Percentiles rank a stretch among this genome's conserved stretches.
Evolutionary conservation across 2,797 vertebrate genomes (phyloP).

Genomic region (Centroberyx gerrardi): DNA sequence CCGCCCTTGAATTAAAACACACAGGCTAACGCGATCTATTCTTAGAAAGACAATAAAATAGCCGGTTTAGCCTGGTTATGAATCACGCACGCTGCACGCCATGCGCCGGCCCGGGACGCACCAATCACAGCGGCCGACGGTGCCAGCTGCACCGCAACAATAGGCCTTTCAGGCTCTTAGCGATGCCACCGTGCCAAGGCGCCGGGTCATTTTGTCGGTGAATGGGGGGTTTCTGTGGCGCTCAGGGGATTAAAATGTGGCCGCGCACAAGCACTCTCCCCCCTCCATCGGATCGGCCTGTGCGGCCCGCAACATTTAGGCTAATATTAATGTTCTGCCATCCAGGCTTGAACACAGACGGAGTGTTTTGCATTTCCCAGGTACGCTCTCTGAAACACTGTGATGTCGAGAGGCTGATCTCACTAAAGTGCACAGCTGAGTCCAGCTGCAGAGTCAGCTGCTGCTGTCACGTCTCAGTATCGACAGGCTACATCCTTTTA

Average conservation of each 20-base stretch:
- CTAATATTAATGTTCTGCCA: background rate
- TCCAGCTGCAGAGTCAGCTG: slow-evolving; percentile 67
- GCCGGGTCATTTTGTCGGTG: slow-evolving; percentile 47
- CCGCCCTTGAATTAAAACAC: slow-evolving; percentile 55
- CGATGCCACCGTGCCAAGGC: slow-evolving; percentile 70
- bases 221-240: slow-evolving; percentile 42
- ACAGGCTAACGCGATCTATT: background rate
- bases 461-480: slow-evolving; percentile 27
- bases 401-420: slow-evolving; percentile 31
- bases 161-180: slow-evolving; percentile 73
- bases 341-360: background rate
- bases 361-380: slow-evolving; percentile 15
- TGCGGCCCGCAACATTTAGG: slow-evolving; percentile 11
- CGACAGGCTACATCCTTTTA: background rate
- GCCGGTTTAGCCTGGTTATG: slow-evolving; percentile 2
- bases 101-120: slow-evolving; percentile 32
- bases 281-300: background rate
- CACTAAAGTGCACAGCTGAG: slow-evolving; percentile 32
- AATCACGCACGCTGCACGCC: slow-evolving; percentile 43
- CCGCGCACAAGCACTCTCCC: slow-evolving; percentile 28
- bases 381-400: background rate
- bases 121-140: slow-evolving; percentile 58
- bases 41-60: slow-evolving; percentile 13
- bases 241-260: slow-evolving; percentile 58
- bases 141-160: slow-evolving; percentile 82